Conservation (phyloP, 1,140 invertebrate species). For the Panagrolaimus sp. region DNA sequence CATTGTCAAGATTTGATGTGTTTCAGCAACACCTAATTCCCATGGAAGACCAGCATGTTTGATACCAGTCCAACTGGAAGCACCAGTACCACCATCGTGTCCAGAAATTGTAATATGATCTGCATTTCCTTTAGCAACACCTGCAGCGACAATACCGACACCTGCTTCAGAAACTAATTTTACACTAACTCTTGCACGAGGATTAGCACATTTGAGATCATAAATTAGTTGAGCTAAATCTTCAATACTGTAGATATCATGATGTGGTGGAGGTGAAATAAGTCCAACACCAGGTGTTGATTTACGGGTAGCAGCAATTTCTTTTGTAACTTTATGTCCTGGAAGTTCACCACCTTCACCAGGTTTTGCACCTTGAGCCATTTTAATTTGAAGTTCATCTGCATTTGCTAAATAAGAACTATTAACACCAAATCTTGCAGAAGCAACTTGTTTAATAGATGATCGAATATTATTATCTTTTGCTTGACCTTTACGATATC, state of each 20-base stretch:
- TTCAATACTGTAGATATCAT: conserved; percentile 99
- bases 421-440: conserved; percentile 94
- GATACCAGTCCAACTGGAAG: conserved; percentile 78
- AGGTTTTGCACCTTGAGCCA: conserved; percentile 96
- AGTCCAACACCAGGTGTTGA: conserved; percentile 94
- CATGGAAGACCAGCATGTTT: conserved; percentile 91
- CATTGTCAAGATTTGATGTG: conserved; percentile 85
- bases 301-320: conserved; percentile 88
- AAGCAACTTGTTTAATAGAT: conserved; percentile 81
- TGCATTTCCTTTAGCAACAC: conserved; percentile 95
- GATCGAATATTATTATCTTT: conserved; percentile 66
- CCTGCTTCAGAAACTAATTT: conserved; percentile 97
- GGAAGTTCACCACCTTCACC: conserved; percentile 90
- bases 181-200: conserved; percentile 85
- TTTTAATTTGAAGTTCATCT: conserved; percentile 92
- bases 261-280: conserved; percentile 96
- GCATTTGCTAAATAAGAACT: conserved; percentile 91
- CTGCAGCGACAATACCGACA: conserved; percentile 92
- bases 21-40: conserved; percentile 94
- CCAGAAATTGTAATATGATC: conserved; percentile 97
- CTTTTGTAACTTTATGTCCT: conserved; percentile 79
- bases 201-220: conserved; percentile 95
- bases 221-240: conserved; percentile 96
- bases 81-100: conserved; percentile 95
- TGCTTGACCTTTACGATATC: conserved; percentile 73